phyloP scores from a whole-genome alignment of 1,140 invertebrate genomes.

The Monochamus saltuarius region DNA sequence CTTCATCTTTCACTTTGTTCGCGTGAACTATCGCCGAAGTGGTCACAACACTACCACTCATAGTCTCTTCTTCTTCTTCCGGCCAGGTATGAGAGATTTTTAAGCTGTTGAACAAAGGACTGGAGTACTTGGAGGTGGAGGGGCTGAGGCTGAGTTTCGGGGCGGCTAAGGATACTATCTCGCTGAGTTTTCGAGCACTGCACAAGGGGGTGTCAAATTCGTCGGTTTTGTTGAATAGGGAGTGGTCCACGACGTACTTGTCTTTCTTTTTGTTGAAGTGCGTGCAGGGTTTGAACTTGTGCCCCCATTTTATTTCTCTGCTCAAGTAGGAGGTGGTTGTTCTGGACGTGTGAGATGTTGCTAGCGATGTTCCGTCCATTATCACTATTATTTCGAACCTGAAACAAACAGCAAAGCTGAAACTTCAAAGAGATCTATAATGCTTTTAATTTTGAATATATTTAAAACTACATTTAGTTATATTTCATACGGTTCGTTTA shows the following conservation, averaged over 20 bases:
- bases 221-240: slow-evolving; percentile 87
- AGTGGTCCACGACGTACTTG: slow-evolving; percentile 49
- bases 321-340: slow-evolving; percentile 79
- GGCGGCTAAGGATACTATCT: slow-evolving; percentile 10
- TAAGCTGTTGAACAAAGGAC: slow-evolving; percentile 13
- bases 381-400: slow-evolving; percentile 87
- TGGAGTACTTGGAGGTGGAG: slow-evolving; percentile 15
- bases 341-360: slow-evolving; percentile 73
- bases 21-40: not conserved
- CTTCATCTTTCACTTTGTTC: not conserved
- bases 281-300: slow-evolving; percentile 64
- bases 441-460: too few relatives aligned
- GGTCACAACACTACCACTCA: slow-evolving; percentile 8
- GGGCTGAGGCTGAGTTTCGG: not conserved
- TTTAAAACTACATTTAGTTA: too few relatives aligned
- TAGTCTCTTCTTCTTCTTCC: slow-evolving; percentile 2
- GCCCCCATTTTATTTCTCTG: slow-evolving; percentile 83
- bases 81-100: slow-evolving; percentile 1
- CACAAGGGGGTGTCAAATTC: slow-evolving; percentile 91
- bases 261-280: slow-evolving; percentile 27
- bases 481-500: too few relatives aligned
- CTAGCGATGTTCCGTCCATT: slow-evolving; percentile 77
- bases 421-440: not conserved
- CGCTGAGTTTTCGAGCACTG: slow-evolving; percentile 74
- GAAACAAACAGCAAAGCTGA: slow-evolving; percentile 43